Conservation (phyloP, 2,797 vertebrate genomes). For the Enteromius afrohamiltoni region DNA sequence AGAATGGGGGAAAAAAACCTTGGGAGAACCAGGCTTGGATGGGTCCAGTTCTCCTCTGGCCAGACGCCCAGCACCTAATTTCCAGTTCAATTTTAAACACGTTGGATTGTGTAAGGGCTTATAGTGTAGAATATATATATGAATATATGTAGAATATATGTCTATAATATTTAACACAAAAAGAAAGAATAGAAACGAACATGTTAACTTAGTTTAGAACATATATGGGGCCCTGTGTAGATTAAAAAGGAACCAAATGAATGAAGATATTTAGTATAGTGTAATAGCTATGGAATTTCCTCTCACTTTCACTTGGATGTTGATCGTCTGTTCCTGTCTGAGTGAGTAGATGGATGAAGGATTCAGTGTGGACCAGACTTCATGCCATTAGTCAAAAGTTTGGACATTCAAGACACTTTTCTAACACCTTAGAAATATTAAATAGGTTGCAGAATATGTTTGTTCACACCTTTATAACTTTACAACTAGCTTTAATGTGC, state of each 20-base stretch:
- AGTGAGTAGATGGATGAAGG: background rate
- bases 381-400: background rate
- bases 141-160: background rate
- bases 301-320: background rate
- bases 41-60: too few species aligned
- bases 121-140: too few species aligned
- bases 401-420: background rate
- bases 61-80: too few species aligned
- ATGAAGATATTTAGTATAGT: background rate
- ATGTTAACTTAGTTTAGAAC: background rate
- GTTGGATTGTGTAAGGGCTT: too few species aligned
- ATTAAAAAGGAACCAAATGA: background rate
- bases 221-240: background rate
- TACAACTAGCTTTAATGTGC: background rate
- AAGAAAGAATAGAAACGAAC: background rate
- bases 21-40: too few species aligned
- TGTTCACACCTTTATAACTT: background rate
- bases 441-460: background rate
- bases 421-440: too few species aligned
- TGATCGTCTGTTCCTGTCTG: background rate
- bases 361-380: conserved; percentile 17
- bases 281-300: background rate
- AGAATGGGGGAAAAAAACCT: too few species aligned
- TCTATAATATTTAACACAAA: background rate
- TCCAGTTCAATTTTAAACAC: too few species aligned